Base-by-base conservation (phyloP, 2,888 invertebrate species). In the Nomada goodeniana region DNA sequence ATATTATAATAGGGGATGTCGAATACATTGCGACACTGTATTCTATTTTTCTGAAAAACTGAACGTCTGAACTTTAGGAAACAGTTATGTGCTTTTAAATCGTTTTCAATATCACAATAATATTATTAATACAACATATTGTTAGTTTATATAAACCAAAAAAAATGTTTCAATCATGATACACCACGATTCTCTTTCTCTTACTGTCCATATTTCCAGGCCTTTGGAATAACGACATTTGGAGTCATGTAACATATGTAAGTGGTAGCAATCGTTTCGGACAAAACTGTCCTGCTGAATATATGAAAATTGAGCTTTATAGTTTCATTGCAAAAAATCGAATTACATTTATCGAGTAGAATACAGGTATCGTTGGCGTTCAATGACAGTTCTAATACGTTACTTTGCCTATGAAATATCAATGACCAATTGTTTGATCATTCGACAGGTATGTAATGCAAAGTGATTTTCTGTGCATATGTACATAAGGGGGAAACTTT, bases 1-100 rank as follows among this genome's bases (percentile, higher is more conserved):
- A 0, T 2, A 13, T 71, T 57, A 15, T 76, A 76, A 26, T 72
- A 29, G 4, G 44, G 63, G 11, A 72, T 64, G 0, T 76, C 50
- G 36, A 64, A 76, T 18, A 61, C 29, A 13, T 52, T 47, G 2
- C 15, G 10, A 9, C 18, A 2, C 0, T 36, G 53, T 20, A 15
- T 10, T 2, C 1, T 36, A 4, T 20, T 13, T 2, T 7, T 13
- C 44, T 61, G 60, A 44, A 53, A 23, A 4, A 20, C 70, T 70
- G 53, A 0, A 44, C 20, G 15, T 9, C 15, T 11, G 11, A 36
- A 23, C 11, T 7, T 20, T 63, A 11, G 11, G 47, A 47, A 47
- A 47, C 13, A 47, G 13, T 47, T 47, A 15, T 36, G 7, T 36
- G 7, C 36, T 36, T 47, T 47, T 15, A 13, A 47, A 15, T 15